Evolutionary conservation across 2,113 vertebrate species (phyloP).

Genomic region (Neogobius melanostomus): DNA sequence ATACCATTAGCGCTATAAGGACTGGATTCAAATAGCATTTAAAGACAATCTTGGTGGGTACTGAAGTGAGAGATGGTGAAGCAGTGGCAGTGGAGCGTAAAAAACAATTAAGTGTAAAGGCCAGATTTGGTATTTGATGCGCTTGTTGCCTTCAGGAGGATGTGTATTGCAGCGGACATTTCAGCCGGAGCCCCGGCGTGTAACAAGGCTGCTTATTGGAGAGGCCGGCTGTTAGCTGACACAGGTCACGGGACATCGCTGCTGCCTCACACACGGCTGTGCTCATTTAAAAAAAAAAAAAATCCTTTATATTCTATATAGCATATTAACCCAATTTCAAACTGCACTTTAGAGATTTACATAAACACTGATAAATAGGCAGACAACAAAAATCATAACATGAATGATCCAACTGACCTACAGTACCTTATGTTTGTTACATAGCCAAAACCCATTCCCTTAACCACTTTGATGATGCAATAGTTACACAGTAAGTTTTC

Average conservation of each 20-base stretch:
- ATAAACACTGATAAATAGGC: no score
- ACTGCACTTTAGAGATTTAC: background rate
- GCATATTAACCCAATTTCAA: background rate
- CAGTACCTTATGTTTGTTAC: no score
- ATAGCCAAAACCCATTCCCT: no score
- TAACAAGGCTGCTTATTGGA: conserved; percentile 62
- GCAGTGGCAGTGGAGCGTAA: conserved; percentile 57
- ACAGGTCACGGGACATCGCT: conserved; percentile 59
- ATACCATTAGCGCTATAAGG: conserved; percentile 26
- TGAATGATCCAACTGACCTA: no score
- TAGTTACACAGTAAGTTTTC: no score
- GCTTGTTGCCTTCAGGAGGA: conserved; percentile 60
- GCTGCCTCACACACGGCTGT: conserved; percentile 28
- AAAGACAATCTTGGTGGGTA: conserved; percentile 28
- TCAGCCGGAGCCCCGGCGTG: conserved; percentile 48
- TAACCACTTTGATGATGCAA: no score
- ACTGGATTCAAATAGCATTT: conserved; percentile 32
- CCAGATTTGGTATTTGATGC: conserved; percentile 57
- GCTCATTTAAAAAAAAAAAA: no score
- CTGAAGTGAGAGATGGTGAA: conserved; percentile 34
- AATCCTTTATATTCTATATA: background rate
- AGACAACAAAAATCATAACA: no score
- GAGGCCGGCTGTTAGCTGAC: conserved; percentile 61
- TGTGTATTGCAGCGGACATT: conserved; percentile 63
- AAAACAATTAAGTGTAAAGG: conserved; percentile 63